Percentiles rank a stretch among this genome's conserved stretches.
Conservation (phyloP, 2,888 invertebrate genomes). For the Polia nebulosa region DNA sequence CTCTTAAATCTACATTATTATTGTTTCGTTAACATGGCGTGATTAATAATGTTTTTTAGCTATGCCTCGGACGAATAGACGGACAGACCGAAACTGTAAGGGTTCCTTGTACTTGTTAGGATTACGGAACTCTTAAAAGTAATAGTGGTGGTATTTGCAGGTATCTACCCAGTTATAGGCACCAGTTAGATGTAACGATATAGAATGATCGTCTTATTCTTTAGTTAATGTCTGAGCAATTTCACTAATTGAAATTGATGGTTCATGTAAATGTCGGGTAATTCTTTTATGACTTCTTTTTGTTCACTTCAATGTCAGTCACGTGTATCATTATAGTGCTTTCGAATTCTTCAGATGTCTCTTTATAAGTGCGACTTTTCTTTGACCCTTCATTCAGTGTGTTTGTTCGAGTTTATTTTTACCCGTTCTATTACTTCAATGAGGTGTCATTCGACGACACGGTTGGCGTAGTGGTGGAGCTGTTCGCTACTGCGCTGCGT, state of each 20-base stretch:
- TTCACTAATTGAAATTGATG: constrained; percentile 54
- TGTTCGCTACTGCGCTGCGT: no score
- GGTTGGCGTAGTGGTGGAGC: no score
- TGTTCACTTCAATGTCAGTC: constrained; percentile 19
- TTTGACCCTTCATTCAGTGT: not conserved
- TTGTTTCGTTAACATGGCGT: no score
- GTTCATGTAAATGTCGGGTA: constrained; percentile 14
- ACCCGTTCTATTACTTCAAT: not conserved
- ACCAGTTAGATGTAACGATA: constrained; percentile 1
- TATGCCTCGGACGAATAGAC: no score
- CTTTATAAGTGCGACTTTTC: constrained; percentile 1
- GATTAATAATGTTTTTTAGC: no score
- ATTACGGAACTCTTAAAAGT: not conserved
- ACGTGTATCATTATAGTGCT: constrained; percentile 24
- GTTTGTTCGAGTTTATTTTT: not conserved
- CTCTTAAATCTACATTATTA: no score
- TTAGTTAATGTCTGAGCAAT: constrained; percentile 25
- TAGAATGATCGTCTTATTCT: constrained; percentile 4
- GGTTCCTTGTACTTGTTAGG: no score
- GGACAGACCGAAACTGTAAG: no score
- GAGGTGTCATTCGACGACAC: not conserved
- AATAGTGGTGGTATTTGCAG: not conserved
- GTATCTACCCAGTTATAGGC: not conserved
- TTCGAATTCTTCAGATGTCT: constrained; percentile 17
- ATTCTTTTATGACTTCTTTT: constrained; percentile 20